These are phyloP conservation scores for Macropis europaea DNA, from an alignment of 2,888 invertebrate genomes.

Conservation along the genomic window DNA sequence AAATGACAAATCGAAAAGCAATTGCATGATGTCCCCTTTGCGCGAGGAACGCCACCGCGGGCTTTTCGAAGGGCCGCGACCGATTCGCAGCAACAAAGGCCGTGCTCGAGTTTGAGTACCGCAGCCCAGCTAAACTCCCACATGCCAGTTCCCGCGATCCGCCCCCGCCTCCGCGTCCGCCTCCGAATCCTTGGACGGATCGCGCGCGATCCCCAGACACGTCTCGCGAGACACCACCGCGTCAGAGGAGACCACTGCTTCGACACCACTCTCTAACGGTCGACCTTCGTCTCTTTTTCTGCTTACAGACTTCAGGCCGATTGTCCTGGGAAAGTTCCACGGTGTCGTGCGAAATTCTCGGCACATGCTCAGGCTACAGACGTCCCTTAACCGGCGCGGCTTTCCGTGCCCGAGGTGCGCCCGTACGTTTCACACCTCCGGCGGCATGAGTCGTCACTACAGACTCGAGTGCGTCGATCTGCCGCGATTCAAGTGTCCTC, in stretches of 20 bases:
- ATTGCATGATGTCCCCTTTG: neutral
- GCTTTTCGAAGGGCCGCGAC: no score
- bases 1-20: conserved; percentile 10
- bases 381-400: conserved; percentile 48
- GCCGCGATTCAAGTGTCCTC: conserved; percentile 71
- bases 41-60: no score
- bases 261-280: conserved; percentile 41
- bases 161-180: no score
- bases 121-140: no score
- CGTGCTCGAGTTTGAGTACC: no score
- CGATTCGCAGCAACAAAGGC: no score
- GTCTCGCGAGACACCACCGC: conserved; percentile 1
- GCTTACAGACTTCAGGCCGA: conserved; percentile 67
- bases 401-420: conserved; percentile 70
- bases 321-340: conserved; percentile 57
- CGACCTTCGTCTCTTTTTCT: conserved; percentile 54
- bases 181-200: no score
- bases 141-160: neutral
- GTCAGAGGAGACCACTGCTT: conserved; percentile 14
- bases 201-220: neutral
- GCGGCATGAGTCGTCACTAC: conserved; percentile 70
- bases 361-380: conserved; percentile 46
- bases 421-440: conserved; percentile 65
- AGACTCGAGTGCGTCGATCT: conserved; percentile 69
- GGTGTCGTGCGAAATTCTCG: conserved; percentile 43